Conservation (phyloP, 2,113 vertebrate genomes). For the Prolemur simus region DNA sequence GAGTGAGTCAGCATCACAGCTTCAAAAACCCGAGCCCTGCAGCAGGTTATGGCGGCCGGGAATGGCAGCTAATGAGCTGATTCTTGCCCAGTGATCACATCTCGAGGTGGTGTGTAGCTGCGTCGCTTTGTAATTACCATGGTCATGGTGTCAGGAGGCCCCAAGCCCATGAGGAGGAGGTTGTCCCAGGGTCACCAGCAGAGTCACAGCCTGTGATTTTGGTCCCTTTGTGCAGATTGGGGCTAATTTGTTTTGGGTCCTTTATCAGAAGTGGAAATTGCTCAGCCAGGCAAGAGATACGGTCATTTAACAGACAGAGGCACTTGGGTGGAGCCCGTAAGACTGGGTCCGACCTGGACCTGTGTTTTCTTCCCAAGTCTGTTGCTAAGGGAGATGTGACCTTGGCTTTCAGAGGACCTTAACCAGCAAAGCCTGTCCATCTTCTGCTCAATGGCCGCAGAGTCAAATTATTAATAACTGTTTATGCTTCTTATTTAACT, state of each 20-base stretch:
- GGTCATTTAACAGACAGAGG: background rate
- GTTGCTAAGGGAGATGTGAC: background rate
- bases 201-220: background rate
- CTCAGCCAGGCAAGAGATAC: background rate
- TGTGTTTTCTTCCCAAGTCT: background rate
- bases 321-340: accelerated
- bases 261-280: constrained; percentile 5
- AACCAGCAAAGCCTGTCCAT: background rate
- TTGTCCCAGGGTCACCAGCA: background rate
- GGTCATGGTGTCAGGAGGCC: background rate
- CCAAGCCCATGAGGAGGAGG: background rate
- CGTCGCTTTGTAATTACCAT: background rate
- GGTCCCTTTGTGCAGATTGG: background rate
- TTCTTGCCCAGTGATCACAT: background rate
- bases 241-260: constrained; percentile 21
- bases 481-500: background rate
- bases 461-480: background rate
- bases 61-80: background rate
- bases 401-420: constrained; percentile 31
- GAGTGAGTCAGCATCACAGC: background rate
- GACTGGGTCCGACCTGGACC: background rate
- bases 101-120: background rate
- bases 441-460: background rate
- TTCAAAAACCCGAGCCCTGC: background rate
- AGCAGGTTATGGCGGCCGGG: background rate